Conservation (phyloP, 2,888 invertebrate genomes). For the Deladenus siricidicola region DNA sequence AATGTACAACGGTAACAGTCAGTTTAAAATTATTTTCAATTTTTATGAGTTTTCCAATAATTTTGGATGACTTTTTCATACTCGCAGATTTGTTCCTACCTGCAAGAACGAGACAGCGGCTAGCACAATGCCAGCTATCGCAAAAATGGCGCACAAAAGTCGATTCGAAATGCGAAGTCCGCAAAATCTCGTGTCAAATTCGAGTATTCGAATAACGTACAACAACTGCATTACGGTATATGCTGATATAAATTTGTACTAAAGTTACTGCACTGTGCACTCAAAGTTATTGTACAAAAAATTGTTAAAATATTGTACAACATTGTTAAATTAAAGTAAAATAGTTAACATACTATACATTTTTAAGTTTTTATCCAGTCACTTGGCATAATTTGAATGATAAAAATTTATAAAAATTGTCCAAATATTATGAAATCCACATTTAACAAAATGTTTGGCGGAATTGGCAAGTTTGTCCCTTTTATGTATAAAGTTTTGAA, state of each 20-base stretch:
- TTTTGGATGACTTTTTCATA: background rate
- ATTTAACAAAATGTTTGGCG: too few relatives aligned
- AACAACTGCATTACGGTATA: conserved; percentile 39
- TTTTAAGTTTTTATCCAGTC: too few relatives aligned
- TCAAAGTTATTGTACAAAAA: too few relatives aligned
- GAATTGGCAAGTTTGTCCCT: too few relatives aligned
- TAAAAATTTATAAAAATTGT: too few relatives aligned
- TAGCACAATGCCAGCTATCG: conserved; percentile 38
- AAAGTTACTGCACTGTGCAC: background rate
- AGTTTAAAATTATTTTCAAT: background rate
- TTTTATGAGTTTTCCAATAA: background rate
- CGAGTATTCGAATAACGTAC: conserved; percentile 38
- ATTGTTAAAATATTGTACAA: too few relatives aligned
- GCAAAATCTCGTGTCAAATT: conserved; percentile 39
- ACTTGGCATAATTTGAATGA: too few relatives aligned
- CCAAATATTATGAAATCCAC: too few relatives aligned
- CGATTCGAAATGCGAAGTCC: conserved; percentile 37
- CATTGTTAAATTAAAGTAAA: too few relatives aligned
- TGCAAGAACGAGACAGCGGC: conserved; percentile 40
- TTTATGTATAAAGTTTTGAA: too few relatives aligned
- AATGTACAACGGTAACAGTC: background rate
- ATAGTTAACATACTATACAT: too few relatives aligned
- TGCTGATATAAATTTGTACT: background rate
- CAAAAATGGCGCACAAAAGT: conserved; percentile 28
- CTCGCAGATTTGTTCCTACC: conserved; percentile 22